These are phyloP conservation scores for Dolichoris vasculosae DNA, from an alignment of 1,140 invertebrate genomes.

Conservation along the genomic window DNA sequence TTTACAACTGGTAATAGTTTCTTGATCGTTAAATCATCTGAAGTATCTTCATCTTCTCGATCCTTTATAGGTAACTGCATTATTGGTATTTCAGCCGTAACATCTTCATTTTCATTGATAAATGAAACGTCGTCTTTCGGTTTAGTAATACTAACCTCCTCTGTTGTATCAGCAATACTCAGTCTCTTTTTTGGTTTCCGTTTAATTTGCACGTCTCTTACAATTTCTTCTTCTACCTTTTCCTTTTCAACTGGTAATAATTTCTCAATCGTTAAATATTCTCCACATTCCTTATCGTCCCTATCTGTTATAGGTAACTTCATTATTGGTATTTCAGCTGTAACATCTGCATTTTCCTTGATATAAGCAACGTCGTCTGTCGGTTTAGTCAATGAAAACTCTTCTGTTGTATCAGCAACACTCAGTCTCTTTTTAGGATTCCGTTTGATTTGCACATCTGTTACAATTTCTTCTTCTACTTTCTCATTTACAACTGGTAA, in stretches of 20 bases:
- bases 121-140: conserved; percentile 68
- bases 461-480: conserved; percentile 65
- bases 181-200: conserved; percentile 64
- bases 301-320: conserved; percentile 68
- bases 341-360: conserved; percentile 54
- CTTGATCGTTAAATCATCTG: conserved; percentile 67
- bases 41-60: conserved; percentile 47
- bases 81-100: conserved; percentile 53
- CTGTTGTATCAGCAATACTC: conserved; percentile 46
- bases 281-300: conserved; percentile 68
- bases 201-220: conserved; percentile 56
- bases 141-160: conserved; percentile 60
- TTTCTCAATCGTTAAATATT: conserved; percentile 73
- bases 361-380: conserved; percentile 72
- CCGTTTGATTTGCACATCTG: conserved; percentile 54
- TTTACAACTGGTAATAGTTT: conserved; percentile 65
- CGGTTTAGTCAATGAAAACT: conserved; percentile 54
- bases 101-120: conserved; percentile 64
- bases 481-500: conserved; percentile 47
- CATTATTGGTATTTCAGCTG: conserved; percentile 64
- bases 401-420: conserved; percentile 57
- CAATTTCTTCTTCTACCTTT: conserved; percentile 58
- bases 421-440: conserved; percentile 67
- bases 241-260: conserved; percentile 60
- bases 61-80: conserved; percentile 60